Base-by-base conservation (phyloP, 2,113 vertebrate species). In the Indicator indicator region DNA sequence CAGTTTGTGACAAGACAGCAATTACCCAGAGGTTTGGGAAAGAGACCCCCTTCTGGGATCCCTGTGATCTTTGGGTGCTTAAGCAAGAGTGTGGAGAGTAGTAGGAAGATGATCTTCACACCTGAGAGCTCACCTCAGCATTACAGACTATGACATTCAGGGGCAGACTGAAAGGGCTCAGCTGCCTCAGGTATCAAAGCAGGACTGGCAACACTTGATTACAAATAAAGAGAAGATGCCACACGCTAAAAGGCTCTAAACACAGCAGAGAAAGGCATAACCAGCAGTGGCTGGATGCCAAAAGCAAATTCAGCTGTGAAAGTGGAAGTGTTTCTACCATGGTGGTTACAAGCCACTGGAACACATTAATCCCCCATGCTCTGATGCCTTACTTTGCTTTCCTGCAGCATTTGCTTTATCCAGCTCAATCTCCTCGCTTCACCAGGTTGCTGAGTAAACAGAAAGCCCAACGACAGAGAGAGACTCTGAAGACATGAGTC, bases 1-100 rank as follows among this genome's bases (percentile, higher is more conserved):
- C 0, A 0, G 12, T 4, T 27, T 30, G 16, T 0, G 0, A 86
- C 65, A 44, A 55, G 11, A 44, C 15, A 26, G 23, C 21, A 72
- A 16, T 56, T 26, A 21, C 62, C 13, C 5, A 13, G 11, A 9
- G 9, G 1, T 4, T 18, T 78, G 33, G 32, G 36, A 48, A 83
- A 50, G 30, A 14, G 40, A 79, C 10, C 9, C 9, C 12, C 16
- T 79, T 54, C 40, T 23, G 14, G 33, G 23, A 46, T n/a, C 36
- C 4, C 0, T 14, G 33, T n/a, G 16, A 21, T 68, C 68, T 30
- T 19, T 72, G 50, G 23, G 23, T 52, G 28, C 33, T 62, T 72
- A 72, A 86, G 75, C 11, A 80, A 60, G 20, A 9, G 5, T 50
- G 38, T 20, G 36, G 62, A 50, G 30, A 71, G 33, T 0, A 81